Evolutionary conservation across 2,797 vertebrate genomes (phyloP), one percentile per base, ranked within the genome.

Genomic region (Loris lydekkerianus): DNA sequence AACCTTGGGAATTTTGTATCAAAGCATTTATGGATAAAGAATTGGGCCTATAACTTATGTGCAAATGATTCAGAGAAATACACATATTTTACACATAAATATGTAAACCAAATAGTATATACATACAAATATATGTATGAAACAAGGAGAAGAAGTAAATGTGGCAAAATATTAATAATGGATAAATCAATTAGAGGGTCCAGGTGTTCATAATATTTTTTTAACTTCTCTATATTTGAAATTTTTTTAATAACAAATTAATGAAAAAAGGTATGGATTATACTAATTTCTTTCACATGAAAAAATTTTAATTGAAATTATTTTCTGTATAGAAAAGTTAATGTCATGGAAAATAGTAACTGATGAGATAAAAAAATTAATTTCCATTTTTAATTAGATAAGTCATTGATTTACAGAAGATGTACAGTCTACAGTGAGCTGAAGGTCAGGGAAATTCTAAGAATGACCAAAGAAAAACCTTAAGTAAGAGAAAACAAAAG

Each of bases 101-200:
- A 53, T 5, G 13, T 58, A 69, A 70, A 40, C 15, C 15, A 53
- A 58, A 70, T 43, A 14, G 46, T 15, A 21, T 1, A 61, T 43
- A 31, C 29, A 31, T 58, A 27, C 46, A 70, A 37, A 9, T 69
- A n/a, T 67, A 29, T 70, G 0, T 49, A 25, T 34, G 25, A 58
- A 87, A 80, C 5, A 80, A 18, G 9, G 18, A 75, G 3, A 78
- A 17, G 25, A 75, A 25, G 29, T 69, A 81, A 87, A 78, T 69
- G 37, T 90, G 31, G 20, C 46, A 95, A 80, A 81, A 95, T 95
- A 49, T 78, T 84, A 56, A 84, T 93, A 86, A 82, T 46, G 20
- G 10, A 43, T 58, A 15, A 63, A 60, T 84, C 29, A 60, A 72
- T 17, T 40, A n/a, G 7, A 91, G 5, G 7, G 10, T 78, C 25